Base-by-base conservation (phyloP, 2,888 invertebrate genomes). In the Clepsis dumicolana region DNA sequence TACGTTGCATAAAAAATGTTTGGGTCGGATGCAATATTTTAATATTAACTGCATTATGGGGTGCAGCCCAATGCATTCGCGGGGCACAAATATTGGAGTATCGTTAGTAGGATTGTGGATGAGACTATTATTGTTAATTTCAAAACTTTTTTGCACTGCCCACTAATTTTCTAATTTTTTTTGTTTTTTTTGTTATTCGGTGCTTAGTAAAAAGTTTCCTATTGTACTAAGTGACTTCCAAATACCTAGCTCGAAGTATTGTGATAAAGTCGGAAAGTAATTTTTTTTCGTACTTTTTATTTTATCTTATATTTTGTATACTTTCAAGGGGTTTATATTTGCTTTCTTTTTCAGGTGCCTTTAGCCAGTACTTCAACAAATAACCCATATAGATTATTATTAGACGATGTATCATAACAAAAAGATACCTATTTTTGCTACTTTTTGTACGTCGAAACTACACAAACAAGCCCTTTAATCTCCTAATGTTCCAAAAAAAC, bases 1-100 rank as follows among this genome's bases (percentile, higher is more conserved):
- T 82, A 78, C 78, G 77, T 74, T 76, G 50, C 77, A 76, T 78
- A 93, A 93, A 90, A 93, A 93, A 88, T 91, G 90, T 88, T 88
- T 87, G 88, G 89, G 89, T 79, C 79, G 84, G 76, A 83, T 86
- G 90, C 91, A 91, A 93, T 93, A 93, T 93, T 92, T 93, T 93
- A 91, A 92, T 93, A 93, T 93, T 91, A 91, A 91, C 91, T 86
- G 86, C 88, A 84, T 90, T 88, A 86, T 88, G 81, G 92, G 90
- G 88, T 86, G 85, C 84, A 84, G 76, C 71, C 38, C 64, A 81
- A 77, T 89, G 90, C 88, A 88, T 87, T 84, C 79, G 77, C 68
- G 61, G 21, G 63, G 50, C 48, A 48, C 64, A 64, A 70, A 63
- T 29, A 57, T 70, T 63, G 16, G 29, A 29, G 56, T 52, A 65